Evolutionary conservation across 1,140 invertebrate species (phyloP).

Genomic region (Drosophila seguyi): DNA sequence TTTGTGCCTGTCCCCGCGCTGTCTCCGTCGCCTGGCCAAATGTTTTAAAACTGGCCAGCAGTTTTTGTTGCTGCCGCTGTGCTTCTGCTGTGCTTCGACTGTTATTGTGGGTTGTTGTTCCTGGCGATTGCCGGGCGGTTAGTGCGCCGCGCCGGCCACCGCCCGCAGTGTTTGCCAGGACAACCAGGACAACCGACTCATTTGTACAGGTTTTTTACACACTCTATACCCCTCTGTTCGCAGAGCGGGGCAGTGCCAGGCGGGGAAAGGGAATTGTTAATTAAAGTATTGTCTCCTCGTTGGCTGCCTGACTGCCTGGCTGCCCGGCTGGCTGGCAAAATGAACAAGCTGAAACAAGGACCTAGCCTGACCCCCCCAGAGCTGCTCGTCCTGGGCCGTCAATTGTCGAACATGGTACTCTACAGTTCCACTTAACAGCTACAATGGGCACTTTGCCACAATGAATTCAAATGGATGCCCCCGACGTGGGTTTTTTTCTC

Average conservation of each 20-base stretch:
- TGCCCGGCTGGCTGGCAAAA: slow-evolving; percentile 61
- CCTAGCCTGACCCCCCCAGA: slow-evolving; percentile 39
- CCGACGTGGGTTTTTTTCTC: slow-evolving; percentile 61
- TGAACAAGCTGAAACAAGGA: slow-evolving; percentile 82
- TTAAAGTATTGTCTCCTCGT: slow-evolving; percentile 85
- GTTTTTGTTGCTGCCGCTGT: slow-evolving; percentile 38
- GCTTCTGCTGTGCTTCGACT: slow-evolving; percentile 24
- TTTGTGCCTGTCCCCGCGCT: slow-evolving; percentile 73
- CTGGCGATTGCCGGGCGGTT: slow-evolving; percentile 74
- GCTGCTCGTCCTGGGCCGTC: slow-evolving; percentile 69
- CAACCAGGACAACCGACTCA: slow-evolving; percentile 77
- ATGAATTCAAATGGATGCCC: slow-evolving; percentile 83
- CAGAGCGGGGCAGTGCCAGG: neutral
- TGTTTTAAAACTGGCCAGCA: slow-evolving; percentile 54
- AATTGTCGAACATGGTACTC: slow-evolving; percentile 84
- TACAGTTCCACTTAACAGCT: slow-evolving; percentile 85
- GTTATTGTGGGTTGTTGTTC: slow-evolving; percentile 49
- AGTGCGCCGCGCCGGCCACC: slow-evolving; percentile 70
- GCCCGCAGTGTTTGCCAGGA: slow-evolving; percentile 82
- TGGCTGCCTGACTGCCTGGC: slow-evolving; percentile 26
- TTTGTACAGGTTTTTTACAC: slow-evolving; percentile 76
- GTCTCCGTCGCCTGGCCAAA: slow-evolving; percentile 35
- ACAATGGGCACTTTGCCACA: slow-evolving; percentile 84
- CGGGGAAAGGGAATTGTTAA: slow-evolving; percentile 81
- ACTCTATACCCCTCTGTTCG: slow-evolving; percentile 5